A percentile compares a stretch with the other conserved stretches of the same genome.
Evolutionary conservation across 2,113 vertebrate genomes (phyloP).

Genomic region (Lycaon pictus): DNA sequence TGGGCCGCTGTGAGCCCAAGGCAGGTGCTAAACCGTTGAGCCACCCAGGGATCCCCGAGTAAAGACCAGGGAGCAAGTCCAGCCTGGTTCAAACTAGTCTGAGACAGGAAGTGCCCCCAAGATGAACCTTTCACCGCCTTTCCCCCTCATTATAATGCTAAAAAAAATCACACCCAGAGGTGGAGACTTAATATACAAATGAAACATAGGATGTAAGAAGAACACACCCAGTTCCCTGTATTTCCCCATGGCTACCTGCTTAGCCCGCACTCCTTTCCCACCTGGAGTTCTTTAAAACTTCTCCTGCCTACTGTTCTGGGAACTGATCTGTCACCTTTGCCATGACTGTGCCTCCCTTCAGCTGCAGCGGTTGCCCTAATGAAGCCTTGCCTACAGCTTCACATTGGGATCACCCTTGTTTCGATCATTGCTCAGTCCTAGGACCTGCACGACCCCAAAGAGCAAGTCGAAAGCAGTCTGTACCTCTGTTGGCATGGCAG

Average conservation of each 20-base stretch:
- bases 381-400: not conserved
- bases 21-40: too few species aligned
- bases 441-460: not conserved
- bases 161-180: not conserved
- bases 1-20: too few species aligned
- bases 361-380: not conserved
- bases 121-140: not conserved
- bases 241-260: too few species aligned
- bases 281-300: not conserved
- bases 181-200: not conserved
- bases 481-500: not conserved
- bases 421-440: not conserved
- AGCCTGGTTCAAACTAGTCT: not conserved
- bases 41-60: too few species aligned
- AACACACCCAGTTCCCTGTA: not conserved
- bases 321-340: not conserved
- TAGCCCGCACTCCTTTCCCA: not conserved
- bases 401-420: not conserved
- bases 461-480: not conserved
- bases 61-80: not conserved
- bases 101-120: not conserved
- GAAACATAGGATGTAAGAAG: not conserved
- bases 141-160: not conserved
- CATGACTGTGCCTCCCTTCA: not conserved
- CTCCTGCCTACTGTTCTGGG: not conserved